These are phyloP conservation scores for Trissonchulus latispiculum DNA, from an alignment of 2,888 invertebrate species.

Conservation along the genomic window DNA sequence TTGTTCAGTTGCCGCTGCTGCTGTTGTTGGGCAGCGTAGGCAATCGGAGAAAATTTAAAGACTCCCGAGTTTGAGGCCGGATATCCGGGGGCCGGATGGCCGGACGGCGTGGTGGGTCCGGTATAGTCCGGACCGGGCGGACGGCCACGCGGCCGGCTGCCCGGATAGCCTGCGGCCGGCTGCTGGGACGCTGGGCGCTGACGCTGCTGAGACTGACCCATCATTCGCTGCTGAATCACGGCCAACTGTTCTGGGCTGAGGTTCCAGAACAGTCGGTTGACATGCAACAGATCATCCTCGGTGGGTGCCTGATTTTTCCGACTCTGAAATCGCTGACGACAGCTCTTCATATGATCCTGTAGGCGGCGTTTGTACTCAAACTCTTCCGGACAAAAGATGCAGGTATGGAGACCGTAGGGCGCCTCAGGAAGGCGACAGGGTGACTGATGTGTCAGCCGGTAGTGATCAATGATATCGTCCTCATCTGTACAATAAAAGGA, in stretches of 20 bases:
- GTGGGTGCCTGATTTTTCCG: slow-evolving; percentile 18
- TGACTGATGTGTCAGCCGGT: neutral
- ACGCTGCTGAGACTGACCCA: neutral
- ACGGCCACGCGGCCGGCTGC: neutral
- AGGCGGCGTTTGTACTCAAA: slow-evolving; percentile 11
- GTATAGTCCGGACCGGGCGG: neutral
- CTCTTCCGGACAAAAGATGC: neutral
- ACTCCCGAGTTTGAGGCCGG: neutral
- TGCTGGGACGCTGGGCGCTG: neutral
- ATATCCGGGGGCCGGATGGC: neutral
- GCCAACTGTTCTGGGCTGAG: neutral
- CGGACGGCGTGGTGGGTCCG: neutral
- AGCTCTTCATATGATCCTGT: neutral
- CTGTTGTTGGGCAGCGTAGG: too few species aligned
- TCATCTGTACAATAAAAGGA: slow-evolving; percentile 1
- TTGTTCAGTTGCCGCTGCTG: too few species aligned
- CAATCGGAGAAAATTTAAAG: too few species aligned
- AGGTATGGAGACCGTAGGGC: neutral
- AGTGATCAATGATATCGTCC: neutral
- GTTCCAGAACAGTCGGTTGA: slow-evolving; percentile 14
- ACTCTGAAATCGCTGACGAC: neutral
- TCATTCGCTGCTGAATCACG: neutral
- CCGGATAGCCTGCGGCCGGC: neutral
- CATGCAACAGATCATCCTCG: slow-evolving; percentile 13
- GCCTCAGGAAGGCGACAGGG: neutral